These are phyloP conservation scores for Fabriciana adippe DNA, from an alignment of 2,888 invertebrate species.

Conservation along the genomic window DNA sequence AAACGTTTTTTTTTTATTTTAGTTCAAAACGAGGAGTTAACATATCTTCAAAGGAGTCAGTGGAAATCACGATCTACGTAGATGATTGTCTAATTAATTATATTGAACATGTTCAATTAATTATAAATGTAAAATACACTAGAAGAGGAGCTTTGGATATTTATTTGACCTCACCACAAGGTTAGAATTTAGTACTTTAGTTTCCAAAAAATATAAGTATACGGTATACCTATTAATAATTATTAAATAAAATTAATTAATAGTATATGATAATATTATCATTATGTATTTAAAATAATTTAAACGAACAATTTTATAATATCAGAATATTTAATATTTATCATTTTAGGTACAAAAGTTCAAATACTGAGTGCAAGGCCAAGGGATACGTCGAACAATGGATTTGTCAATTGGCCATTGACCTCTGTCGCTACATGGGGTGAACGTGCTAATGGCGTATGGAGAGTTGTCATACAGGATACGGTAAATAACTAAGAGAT, in stretches of 20 bases:
- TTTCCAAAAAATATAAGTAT: no score
- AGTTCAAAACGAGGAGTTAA: conserved; percentile 41
- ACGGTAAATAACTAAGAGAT: conserved; percentile 52
- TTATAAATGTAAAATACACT: conserved; percentile 86
- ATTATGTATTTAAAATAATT: conserved; percentile 10
- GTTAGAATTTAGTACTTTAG: conserved; percentile 75
- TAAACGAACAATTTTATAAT: conserved; percentile 3
- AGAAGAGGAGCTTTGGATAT: conserved; percentile 90
- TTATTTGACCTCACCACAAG: conserved; percentile 88
- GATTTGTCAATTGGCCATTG: conserved; percentile 92
- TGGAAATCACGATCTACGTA: conserved; percentile 74
- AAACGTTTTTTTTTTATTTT: conserved; percentile 18
- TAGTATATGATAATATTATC: neutral
- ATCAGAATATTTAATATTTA: neutral
- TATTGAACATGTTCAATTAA: conserved; percentile 93
- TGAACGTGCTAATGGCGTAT: conserved; percentile 88
- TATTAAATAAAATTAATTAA: no score
- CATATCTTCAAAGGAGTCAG: conserved; percentile 51
- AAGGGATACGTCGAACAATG: conserved; percentile 85
- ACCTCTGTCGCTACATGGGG: conserved; percentile 97
- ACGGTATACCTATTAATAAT: no score
- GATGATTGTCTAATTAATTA: conserved; percentile 84
- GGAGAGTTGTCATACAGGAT: conserved; percentile 81
- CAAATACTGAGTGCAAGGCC: conserved; percentile 87
- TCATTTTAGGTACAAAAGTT: conserved; percentile 84